Conservation (phyloP, 2,888 invertebrate species). For the Pardosa pseudoannulata region DNA sequence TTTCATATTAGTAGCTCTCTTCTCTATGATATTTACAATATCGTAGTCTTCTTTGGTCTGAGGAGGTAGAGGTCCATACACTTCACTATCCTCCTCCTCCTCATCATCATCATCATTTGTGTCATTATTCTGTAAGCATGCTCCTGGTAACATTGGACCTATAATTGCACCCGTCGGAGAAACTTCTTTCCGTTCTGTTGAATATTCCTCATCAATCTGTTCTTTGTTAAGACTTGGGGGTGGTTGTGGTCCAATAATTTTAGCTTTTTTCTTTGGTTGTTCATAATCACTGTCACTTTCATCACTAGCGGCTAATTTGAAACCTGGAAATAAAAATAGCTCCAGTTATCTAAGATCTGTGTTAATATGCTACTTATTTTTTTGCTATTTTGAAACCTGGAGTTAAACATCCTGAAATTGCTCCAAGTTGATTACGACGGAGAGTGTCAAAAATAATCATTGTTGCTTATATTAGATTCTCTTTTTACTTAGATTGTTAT, state of each 20-base stretch:
- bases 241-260: conserved; percentile 48
- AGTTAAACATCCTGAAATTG: conserved; percentile 58
- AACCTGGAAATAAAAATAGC: conserved; percentile 20
- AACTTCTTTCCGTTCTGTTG: neutral
- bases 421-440: conserved; percentile 52
- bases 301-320: conserved; percentile 11
- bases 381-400: conserved; percentile 3
- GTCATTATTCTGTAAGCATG: neutral
- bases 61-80: conserved; percentile 43
- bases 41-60: neutral
- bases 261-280: neutral
- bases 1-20: conserved; percentile 53
- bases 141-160: conserved; percentile 39
- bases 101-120: conserved; percentile 10
- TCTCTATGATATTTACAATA: conserved; percentile 51
- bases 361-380: no score
- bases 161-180: neutral
- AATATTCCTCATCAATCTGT: neutral
- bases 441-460: conserved; percentile 54
- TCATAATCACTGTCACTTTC: neutral
- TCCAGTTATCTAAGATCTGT: no score
- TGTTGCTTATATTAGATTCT: no score
- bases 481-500: no score
- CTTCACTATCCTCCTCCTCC: conserved; percentile 3
- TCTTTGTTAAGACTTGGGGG: conserved; percentile 14